phyloP scores from a whole-genome alignment of 2,888 invertebrate species.

The Archips crataeganus region DNA sequence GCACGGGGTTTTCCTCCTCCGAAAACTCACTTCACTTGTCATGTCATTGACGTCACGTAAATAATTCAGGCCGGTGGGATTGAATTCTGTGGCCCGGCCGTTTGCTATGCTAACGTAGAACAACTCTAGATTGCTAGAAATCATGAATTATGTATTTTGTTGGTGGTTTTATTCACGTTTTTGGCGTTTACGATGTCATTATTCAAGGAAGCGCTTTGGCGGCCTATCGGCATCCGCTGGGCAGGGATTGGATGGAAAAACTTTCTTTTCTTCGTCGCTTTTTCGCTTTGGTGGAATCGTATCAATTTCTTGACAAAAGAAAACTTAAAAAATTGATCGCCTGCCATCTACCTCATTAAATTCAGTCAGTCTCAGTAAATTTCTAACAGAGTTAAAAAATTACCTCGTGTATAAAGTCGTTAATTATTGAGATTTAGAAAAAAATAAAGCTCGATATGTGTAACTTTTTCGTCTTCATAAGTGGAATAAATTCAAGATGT shows the following conservation, averaged over 20 bases:
- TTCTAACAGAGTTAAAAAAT: not conserved
- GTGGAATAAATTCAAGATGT: too few relatives aligned
- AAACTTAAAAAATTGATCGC: not conserved
- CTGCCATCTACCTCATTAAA: not conserved
- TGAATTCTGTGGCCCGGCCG: not conserved
- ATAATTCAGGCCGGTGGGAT: too few relatives aligned
- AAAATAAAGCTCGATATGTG: too few relatives aligned
- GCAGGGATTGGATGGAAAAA: slow-evolving; percentile 11
- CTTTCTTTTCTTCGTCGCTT: not conserved
- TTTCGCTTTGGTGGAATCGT: not conserved
- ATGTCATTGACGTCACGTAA: too few relatives aligned
- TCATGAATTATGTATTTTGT: slow-evolving; percentile 24
- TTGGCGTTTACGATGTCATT: slow-evolving; percentile 16
- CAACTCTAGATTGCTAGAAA: not conserved
- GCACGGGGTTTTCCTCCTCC: too few relatives aligned
- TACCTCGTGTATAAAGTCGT: too few relatives aligned
- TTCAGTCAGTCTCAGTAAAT: not conserved
- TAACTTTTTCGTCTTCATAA: too few relatives aligned
- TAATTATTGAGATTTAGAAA: too few relatives aligned
- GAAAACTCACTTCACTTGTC: too few relatives aligned
- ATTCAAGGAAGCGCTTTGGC: slow-evolving; percentile 12
- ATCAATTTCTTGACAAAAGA: slow-evolving; percentile 3
- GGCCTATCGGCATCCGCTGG: not conserved
- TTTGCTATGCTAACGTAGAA: not conserved
- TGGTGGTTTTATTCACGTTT: slow-evolving; percentile 15